Base-by-base conservation (phyloP, 2,797 vertebrate genomes). In the Acanthis flammea region DNA sequence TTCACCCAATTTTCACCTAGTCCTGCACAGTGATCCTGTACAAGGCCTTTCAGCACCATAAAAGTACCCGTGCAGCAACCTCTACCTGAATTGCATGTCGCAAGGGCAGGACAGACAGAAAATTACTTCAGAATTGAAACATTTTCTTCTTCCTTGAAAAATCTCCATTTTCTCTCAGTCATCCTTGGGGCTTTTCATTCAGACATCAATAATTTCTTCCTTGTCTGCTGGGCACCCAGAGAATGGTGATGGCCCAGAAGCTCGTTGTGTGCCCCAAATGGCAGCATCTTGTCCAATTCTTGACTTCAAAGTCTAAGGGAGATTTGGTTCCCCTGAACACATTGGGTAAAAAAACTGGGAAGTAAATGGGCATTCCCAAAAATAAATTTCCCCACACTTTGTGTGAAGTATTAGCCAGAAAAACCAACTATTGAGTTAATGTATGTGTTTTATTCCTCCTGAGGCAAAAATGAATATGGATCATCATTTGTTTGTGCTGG, bases 401-500 rank as follows among this genome's bases (percentile, higher is more conserved):
- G 5, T 50, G 48, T 81, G 60, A 95, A 84, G 8, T 51, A 71
- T 68, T 45, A 71, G 54, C 14, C 25, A 84, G 55, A 39, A 51
- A 65, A 44, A 19, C 0, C 12, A 76, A 19, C 57, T 66, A 74
- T 35, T 25, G 90, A 12, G 68, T 81, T 86, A 84, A 81, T 88
- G 65, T 19, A 15, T 85, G 35, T 86, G 60, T 79, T 57, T 62
- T 93, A 65, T 92, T 79, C 35, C 28, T 92, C 62, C 25, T 31
- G 37, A n/a, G 90, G 70, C 48, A 70, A 73, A 27, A 61, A 65
- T 57, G 48, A 75, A 55, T 93, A 92, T 76, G 57, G 31, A 81
- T 75, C 84, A 28, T 82, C 12, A 18, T 74, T 91, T 95, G 62
- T 94, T 95, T 92, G 39, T 87, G 67, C 68, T 86, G 82, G 80